A percentile compares a stretch with the other conserved stretches of the same genome.
phyloP scores from a whole-genome alignment of 2,888 invertebrate species.

The Charanyca ferruginea region DNA sequence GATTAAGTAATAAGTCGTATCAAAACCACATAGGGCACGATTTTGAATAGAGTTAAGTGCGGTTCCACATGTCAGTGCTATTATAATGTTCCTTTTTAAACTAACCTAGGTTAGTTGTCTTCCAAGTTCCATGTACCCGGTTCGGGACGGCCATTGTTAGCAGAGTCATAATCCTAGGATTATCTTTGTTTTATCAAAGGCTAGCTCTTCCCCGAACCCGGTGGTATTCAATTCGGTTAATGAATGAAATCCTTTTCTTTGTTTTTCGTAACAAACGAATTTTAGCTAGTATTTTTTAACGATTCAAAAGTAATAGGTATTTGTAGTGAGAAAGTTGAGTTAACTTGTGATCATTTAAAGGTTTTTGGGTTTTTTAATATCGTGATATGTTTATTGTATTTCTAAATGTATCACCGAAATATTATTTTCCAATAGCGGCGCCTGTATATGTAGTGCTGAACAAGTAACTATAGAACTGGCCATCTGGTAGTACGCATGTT shows the following conservation, averaged over 20 bases:
- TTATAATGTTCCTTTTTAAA: conserved; percentile 8
- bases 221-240: conserved; percentile 40
- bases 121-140: conserved; percentile 1
- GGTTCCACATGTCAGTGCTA: conserved; percentile 10
- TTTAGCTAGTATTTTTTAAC: conserved; percentile 7
- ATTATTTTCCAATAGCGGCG: conserved; percentile 1
- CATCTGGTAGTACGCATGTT: conserved; percentile 41
- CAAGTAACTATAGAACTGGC: conserved; percentile 30
- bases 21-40: not conserved
- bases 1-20: conserved; percentile 45
- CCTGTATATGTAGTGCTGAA: not conserved
- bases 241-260: conserved; percentile 42
- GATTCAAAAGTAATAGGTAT: conserved; percentile 26
- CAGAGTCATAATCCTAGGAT: conserved; percentile 35
- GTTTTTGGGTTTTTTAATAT: no score
- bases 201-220: conserved; percentile 13
- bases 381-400: no score
- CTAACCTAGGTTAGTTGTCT: not conserved
- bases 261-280: conserved; percentile 13
- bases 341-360: not conserved
- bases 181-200: conserved; percentile 32
- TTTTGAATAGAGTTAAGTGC: conserved; percentile 15
- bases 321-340: not conserved
- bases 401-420: conserved; percentile 1
- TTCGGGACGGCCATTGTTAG: conserved; percentile 22